Conservation (phyloP, 2,113 vertebrate species). For the Platysternon megacephalum region DNA sequence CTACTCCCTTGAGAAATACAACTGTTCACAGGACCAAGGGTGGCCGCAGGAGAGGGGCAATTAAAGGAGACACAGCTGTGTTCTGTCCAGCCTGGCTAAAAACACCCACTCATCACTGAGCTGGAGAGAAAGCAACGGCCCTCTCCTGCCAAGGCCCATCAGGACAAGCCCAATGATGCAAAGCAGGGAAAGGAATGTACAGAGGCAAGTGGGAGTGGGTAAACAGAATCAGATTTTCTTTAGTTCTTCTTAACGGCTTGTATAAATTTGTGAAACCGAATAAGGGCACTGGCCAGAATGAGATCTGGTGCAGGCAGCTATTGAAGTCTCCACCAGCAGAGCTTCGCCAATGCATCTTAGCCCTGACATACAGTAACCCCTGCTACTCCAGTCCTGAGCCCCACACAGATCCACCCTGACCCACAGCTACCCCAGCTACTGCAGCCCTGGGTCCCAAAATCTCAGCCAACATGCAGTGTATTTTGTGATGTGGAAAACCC, state of each 20-base stretch:
- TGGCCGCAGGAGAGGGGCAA: not conserved
- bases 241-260: not conserved
- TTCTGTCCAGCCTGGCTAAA: not conserved
- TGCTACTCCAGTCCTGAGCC: not conserved
- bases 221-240: not conserved
- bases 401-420: too few species aligned
- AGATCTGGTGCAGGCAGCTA: not conserved
- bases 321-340: not conserved
- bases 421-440: not conserved
- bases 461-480: not conserved
- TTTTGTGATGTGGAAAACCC: not conserved
- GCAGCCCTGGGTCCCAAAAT: not conserved
- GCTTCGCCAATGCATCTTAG: not conserved
- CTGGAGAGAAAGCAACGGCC: not conserved
- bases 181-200: not conserved
- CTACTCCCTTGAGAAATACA: not conserved
- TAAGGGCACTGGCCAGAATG: accelerated
- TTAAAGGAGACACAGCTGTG: not conserved
- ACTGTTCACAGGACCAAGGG: not conserved
- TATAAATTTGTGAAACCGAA: not conserved
- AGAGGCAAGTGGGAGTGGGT: not conserved
- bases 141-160: not conserved
- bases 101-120: not conserved
- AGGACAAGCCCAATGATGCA: not conserved
- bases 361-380: not conserved